Evolutionary conservation across 2,113 vertebrate species (phyloP).

Genomic region (Clarias macrocephalus): DNA sequence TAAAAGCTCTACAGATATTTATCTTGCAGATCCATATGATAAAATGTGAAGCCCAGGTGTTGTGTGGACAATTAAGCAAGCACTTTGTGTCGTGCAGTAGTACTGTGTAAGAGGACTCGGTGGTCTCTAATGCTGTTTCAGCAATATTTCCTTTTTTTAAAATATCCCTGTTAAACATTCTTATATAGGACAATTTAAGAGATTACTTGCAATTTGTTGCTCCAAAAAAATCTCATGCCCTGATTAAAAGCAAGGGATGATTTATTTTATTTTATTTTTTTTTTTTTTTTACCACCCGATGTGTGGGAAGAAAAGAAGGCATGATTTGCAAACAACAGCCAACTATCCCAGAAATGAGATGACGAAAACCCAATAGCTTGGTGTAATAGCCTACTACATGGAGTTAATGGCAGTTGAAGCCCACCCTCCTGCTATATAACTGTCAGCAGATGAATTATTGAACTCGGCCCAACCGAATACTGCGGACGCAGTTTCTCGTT

Average conservation of each 20-base stretch:
- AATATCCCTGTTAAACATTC: background rate
- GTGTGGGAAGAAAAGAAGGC: background rate
- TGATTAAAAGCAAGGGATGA: background rate
- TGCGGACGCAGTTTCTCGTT: background rate
- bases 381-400: slow-evolving; percentile 5
- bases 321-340: background rate
- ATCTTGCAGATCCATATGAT: background rate
- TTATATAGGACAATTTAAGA: background rate
- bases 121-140: background rate
- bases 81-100: background rate
- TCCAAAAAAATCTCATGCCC: background rate
- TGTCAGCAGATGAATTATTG: slow-evolving; percentile 29
- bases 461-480: background rate
- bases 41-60: background rate
- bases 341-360: background rate
- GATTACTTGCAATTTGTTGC: background rate
- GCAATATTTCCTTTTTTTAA: slow-evolving; percentile 1
- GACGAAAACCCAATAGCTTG: background rate
- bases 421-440: slow-evolving; percentile 3
- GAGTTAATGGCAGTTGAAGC: slow-evolving; percentile 2
- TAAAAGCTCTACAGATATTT: background rate
- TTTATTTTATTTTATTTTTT: too few species aligned
- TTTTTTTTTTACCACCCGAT: background rate
- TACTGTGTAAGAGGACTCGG: background rate
- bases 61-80: background rate